Evolutionary conservation across 2,888 invertebrate species (phyloP).

Genomic region (Machimus atricapillus): DNA sequence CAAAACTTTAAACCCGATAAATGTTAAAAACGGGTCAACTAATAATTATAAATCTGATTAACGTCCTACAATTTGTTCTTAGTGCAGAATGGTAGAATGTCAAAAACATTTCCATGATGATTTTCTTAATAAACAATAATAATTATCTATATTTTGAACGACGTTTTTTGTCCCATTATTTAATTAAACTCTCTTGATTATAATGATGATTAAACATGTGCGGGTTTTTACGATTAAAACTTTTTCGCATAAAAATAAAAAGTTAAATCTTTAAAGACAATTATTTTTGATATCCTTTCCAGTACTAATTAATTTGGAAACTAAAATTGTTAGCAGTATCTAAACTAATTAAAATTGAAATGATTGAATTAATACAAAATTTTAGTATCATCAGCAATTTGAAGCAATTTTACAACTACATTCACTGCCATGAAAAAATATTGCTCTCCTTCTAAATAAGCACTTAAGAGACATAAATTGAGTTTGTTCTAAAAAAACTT

Average conservation of each 20-base stretch:
- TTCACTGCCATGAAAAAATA: background rate
- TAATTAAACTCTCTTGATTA: background rate
- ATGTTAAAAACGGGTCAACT: background rate
- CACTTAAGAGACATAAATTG: background rate
- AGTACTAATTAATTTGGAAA: no score
- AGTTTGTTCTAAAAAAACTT: background rate
- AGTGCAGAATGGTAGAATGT: no score
- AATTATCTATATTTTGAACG: no score
- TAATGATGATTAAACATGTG: background rate
- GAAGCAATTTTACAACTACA: background rate
- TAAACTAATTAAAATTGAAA: background rate
- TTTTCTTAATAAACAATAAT: no score
- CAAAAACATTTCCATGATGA: background rate
- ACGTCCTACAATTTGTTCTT: background rate
- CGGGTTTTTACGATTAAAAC: background rate
- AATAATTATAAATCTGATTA: background rate
- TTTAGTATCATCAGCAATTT: background rate
- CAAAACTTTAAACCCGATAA: no score
- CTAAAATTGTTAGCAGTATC: no score
- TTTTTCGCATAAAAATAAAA: no score
- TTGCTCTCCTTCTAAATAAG: background rate
- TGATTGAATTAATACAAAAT: background rate
- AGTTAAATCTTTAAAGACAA: no score
- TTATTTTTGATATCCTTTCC: no score
- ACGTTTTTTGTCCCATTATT: background rate